Base-by-base conservation (phyloP, 37 sponge, comb jelly and placozoan genomes). In the Halisarca cf. caerulea region DNA sequence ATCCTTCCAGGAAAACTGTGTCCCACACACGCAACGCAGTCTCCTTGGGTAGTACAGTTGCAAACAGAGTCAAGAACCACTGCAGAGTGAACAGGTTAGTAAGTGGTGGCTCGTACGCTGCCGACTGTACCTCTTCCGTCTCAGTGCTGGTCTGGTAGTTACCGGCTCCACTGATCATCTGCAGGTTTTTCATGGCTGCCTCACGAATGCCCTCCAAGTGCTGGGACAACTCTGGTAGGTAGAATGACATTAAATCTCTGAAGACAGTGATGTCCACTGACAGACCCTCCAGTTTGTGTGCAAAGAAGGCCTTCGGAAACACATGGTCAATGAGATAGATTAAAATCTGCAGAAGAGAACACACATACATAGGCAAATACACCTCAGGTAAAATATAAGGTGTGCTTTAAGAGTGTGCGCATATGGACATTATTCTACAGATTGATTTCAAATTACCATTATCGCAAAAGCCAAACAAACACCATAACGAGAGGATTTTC, bases 31-130 rank as follows among this genome's bases (percentile, higher is more conserved):
- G 70, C 39, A 92, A 82, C 2, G 79, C 80, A 0, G 89, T 79
- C 87, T 91, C 85, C 39, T 57, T 80, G 9, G 91, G 94, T 0
- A 97, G 89, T 23, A 90, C 80, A 41, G 88, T 88, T 42, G 95
- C 92, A 70, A 92, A 94, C 43, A 94, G 69, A 1, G 93, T 92
- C 15, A 94, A 90, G 66, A 97, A 94, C 97, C 97, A 97, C 87
- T 92, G 97, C 85, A 97, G 85, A 0, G 95, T 89, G 69, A 97
- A 94, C 28, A 92, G 91, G 72, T 97, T 90, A 0, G 89, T 88
- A 44, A 97, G 81, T 0, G 97, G 97, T 1, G 97, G 97, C 66
- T 97, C 97, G 59, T 90, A 94, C 9, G 89, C 77, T 18, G 35
- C 41, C 23, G 85, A 41, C 68, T 83, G 58, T 0, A 35, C 30